Conservation (phyloP, 2,113 vertebrate genomes). For the Datnioides undecimradiatus region DNA sequence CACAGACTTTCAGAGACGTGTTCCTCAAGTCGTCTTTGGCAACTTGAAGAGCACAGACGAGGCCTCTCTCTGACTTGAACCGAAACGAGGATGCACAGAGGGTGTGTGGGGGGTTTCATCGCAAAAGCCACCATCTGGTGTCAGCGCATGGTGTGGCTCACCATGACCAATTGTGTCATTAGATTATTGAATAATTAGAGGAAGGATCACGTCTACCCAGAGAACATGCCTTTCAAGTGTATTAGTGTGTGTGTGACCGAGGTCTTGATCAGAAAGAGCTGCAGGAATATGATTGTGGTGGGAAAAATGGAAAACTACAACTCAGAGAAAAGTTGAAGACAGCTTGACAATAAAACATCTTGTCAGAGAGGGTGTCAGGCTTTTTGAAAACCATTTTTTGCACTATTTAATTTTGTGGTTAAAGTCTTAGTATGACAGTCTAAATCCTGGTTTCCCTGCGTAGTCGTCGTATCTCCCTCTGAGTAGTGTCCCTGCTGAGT, state of each 20-base stretch:
- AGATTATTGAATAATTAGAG: conserved; percentile 85
- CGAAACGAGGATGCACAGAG: conserved; percentile 64
- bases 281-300: not conserved
- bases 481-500: conserved; percentile 45
- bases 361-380: conserved; percentile 3
- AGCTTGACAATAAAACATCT: conserved; percentile 22
- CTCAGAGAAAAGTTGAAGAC: conserved; percentile 29
- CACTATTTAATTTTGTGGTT: conserved; percentile 28
- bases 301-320: not conserved
- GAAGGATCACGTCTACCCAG: conserved; percentile 71
- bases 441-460: conserved; percentile 24
- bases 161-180: conserved; percentile 85
- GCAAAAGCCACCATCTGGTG: conserved; percentile 82
- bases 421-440: conserved; percentile 28
- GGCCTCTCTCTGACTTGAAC: conserved; percentile 51
- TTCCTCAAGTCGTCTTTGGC: conserved; percentile 56
- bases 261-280: conserved; percentile 47
- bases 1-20: conserved; percentile 21
- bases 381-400: conserved; percentile 7
- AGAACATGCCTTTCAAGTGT: conserved; percentile 72
- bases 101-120: conserved; percentile 63
- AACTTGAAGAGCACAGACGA: conserved; percentile 52
- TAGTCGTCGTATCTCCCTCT: conserved; percentile 21
- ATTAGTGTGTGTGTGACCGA: conserved; percentile 57
- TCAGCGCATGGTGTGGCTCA: conserved; percentile 74